Evolutionary conservation across 2,113 vertebrate genomes (phyloP).

Genomic region (Steatornis caripensis): DNA sequence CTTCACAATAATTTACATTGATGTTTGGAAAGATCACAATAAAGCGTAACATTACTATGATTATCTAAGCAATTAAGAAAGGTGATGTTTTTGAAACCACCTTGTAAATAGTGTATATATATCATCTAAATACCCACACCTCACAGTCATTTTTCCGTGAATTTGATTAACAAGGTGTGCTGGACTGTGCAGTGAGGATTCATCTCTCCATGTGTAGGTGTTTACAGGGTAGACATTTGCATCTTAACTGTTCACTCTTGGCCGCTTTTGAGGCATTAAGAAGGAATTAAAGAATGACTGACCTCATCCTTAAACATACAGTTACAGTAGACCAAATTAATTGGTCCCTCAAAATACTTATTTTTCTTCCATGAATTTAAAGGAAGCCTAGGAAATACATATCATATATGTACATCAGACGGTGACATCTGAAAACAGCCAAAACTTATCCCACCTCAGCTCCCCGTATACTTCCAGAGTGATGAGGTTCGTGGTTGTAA

Average conservation of each 20-base stretch:
- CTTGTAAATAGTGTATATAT: neutral
- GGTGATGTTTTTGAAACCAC: neutral
- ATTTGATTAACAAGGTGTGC: neutral
- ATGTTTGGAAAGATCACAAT: constrained; percentile 12
- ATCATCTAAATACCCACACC: neutral
- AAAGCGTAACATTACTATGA: neutral
- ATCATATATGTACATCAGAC: neutral
- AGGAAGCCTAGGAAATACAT: neutral
- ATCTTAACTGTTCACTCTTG: neutral
- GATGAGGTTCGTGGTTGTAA: neutral
- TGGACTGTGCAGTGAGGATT: neutral
- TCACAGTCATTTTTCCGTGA: neutral
- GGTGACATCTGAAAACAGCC: neutral
- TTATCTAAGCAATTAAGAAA: constrained; percentile 16
- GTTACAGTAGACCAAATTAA: neutral
- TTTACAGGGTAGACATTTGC: neutral
- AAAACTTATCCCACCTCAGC: neutral
- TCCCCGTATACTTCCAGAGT: neutral
- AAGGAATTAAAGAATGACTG: neutral
- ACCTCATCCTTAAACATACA: neutral
- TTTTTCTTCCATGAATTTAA: neutral
- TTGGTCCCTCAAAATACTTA: neutral
- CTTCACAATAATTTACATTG: neutral
- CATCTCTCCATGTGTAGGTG: neutral
- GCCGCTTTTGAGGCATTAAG: neutral